Evolutionary conservation across 2,113 vertebrate species (phyloP), one percentile per base, ranked within the genome.

Genomic region (Chlorodrepanis virens): DNA sequence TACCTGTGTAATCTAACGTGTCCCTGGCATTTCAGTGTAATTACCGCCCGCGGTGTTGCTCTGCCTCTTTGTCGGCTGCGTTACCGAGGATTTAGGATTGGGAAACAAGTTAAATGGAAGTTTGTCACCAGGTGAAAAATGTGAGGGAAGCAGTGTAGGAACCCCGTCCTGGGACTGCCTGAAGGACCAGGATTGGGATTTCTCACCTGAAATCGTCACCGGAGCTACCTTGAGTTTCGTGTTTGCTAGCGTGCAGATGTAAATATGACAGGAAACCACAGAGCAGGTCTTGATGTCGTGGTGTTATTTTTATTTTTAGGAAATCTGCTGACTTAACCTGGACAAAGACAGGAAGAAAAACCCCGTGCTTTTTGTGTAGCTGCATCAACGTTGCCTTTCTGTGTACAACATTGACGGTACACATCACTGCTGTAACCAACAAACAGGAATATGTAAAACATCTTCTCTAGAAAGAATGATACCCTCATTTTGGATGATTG

Each of bases 1-100:
- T 17, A 3, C 4, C 6, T 20, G 20, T 11, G 0, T 12, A 50
- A 19, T 22, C 9, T 28, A 3, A 11, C 7, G 0, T 1, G 11
- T 14, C 1, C 7, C 31, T 15, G 61, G 33, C 16, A 1, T 53
- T 71, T n/a, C 42, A 1, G 33, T 5, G 42, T 35, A 5, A 5
- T 11, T 44, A 2, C 16, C 2, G n/a, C 33, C 12, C 5, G 2
- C 6, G 21, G 27, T 31, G 37, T 28, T 19, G 31, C 23, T 39
- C 15, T 42, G 42, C 28, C 22, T 37, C 35, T 37, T n/a, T 4
- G 67, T 25, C 40, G 28, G 67, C 5, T 4, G 14, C 5, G 4
- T 12, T 37, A 9, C 20, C 27, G 1, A 20, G 11, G 13, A 0
- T 54, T 70, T 54, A 6, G 10, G 13, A 0, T 1, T 11, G 60